Base-by-base conservation (phyloP, 1,140 invertebrate genomes). In the Brachionus angularis region DNA sequence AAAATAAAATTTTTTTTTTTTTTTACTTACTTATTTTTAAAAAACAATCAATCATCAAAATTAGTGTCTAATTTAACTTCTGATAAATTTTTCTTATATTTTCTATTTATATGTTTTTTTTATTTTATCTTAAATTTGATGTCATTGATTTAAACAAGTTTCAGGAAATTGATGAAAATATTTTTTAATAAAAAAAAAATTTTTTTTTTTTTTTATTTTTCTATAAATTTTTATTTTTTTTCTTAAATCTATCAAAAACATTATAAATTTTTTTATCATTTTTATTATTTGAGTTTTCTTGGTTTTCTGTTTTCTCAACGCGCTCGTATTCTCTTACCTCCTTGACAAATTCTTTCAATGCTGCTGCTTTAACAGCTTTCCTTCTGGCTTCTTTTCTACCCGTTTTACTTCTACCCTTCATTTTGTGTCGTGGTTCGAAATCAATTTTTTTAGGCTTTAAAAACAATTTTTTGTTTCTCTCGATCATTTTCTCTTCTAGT, bases 391-490 rank as follows among this genome's bases (percentile, higher is more conserved):
- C 85, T 53, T 85, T 82, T 77, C 88, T 87, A 0, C 85, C 88
- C 49, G 86, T 86, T 25, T 89, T 88, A 72, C 87, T 89, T 77
- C 87, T 88, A 52, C 88, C 89, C 81, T 90, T 89, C 74, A 84
- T 85, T 79, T 88, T 91, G 73, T 85, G 86, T 27, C 87, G 85
- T 0, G 89, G 86, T 73, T 86, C 86, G 69, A 89, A 88, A 70
- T 91, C 86, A 36, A 93, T 84, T 73, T 88, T 86, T 31, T 87
- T 87, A 18, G 88, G 87, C 79, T 89, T 91, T 8, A 91, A 76
- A 77, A 86, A 85, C 88, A 91, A 52, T 58, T 76, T 75, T 61
- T 27, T 42, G 74, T 72, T 72, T 62, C 58, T 14, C 10, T 29
- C 72, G 27, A 69, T 34, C 36, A 46, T 18, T 34, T 44, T 55